phyloP scores from a whole-genome alignment of 2,113 vertebrate species.

The Heterotilapia buettikoferi region DNA sequence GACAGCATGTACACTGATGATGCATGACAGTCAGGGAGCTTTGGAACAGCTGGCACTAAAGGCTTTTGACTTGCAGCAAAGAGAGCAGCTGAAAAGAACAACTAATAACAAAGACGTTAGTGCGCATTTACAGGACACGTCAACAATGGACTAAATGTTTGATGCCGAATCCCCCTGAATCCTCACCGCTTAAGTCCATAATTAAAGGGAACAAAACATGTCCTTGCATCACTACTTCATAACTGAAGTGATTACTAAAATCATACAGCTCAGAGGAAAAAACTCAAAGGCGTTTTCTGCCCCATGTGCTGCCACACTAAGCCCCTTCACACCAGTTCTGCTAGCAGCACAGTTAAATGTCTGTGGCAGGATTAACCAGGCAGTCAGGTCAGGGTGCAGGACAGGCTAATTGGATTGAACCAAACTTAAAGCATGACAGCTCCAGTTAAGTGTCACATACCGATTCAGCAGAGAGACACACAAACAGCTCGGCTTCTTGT shows the following conservation, averaged over 20 bases:
- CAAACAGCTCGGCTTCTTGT: neutral
- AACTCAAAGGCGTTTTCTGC: neutral
- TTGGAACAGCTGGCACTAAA: neutral
- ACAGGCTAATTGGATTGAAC: conserved; percentile 41
- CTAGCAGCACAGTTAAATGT: neutral
- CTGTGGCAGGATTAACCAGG: neutral
- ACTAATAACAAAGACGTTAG: neutral
- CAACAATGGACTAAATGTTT: neutral
- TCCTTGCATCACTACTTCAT: neutral
- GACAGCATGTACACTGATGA: neutral
- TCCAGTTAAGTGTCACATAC: neutral
- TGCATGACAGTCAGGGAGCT: neutral
- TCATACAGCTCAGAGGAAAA: neutral
- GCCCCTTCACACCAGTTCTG: neutral
- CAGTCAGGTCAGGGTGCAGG: conserved; percentile 15
- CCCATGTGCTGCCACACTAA: neutral
- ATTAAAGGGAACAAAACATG: neutral
- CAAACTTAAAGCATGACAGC: neutral
- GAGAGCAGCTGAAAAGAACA: neutral
- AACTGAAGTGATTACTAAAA: neutral
- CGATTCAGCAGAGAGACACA: neutral
- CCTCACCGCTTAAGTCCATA: neutral
- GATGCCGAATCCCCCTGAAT: neutral
- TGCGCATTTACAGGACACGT: neutral
- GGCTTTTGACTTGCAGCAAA: neutral